A percentile compares a stretch with the other conserved stretches of the same genome.
Conservation (phyloP, 2,113 vertebrate genomes). For the Haemorhous mexicanus region DNA sequence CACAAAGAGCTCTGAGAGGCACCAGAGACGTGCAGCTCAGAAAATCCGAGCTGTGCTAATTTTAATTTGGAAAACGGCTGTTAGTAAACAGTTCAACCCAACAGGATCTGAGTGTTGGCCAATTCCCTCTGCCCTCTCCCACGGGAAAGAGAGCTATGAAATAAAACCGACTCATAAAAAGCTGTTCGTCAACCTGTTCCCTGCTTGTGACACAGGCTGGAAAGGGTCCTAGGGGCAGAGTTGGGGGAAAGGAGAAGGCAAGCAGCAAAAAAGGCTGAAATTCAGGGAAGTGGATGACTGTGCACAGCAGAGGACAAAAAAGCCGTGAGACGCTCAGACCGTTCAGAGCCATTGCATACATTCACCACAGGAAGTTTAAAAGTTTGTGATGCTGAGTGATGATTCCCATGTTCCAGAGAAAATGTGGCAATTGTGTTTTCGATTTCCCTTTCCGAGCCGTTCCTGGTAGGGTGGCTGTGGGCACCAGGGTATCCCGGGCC, state of each 20-base stretch:
- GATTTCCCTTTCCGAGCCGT: accelerated
- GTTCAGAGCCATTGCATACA: background rate
- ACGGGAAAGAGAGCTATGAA: conserved; percentile 31
- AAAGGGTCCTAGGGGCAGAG: background rate
- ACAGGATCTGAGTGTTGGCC: conserved; percentile 20
- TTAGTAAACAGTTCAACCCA: conserved; percentile 11
- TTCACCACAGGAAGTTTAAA: background rate
- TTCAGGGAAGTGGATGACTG: background rate
- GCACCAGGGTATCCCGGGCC: background rate
- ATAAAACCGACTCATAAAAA: conserved; percentile 41
- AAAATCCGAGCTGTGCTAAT: conserved; percentile 10
- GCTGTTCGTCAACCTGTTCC: conserved; percentile 24
- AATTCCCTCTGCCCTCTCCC: conserved; percentile 20
- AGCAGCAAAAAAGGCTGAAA: background rate
- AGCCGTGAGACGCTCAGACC: accelerated
- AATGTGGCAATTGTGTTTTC: background rate
- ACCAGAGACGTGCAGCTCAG: background rate
- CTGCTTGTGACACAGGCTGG: background rate
- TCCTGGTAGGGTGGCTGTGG: accelerated
- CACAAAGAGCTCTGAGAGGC: conserved; percentile 34
- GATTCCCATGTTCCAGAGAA: background rate
- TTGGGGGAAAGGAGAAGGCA: background rate
- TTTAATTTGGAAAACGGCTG: conserved; percentile 1
- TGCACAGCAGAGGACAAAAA: background rate
- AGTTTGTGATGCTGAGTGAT: background rate